Evolutionary conservation across 2,888 invertebrate species (phyloP).

Genomic region (Mimas tiliae): DNA sequence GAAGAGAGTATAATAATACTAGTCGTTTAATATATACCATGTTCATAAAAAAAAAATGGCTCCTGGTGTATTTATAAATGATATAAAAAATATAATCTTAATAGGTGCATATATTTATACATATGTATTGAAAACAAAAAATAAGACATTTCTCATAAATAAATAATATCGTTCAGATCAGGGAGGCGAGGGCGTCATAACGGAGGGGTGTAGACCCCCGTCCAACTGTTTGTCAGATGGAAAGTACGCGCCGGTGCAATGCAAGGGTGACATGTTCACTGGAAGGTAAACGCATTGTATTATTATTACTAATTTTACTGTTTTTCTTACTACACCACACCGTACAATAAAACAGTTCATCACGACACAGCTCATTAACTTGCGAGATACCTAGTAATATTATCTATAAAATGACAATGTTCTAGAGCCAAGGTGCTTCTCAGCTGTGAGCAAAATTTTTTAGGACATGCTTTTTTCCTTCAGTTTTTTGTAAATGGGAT

Average conservation of each 20-base stretch:
- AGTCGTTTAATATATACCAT: too few relatives aligned
- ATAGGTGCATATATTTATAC: too few relatives aligned
- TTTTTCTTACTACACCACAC: background rate
- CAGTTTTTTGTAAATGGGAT: too few relatives aligned
- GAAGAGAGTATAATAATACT: too few relatives aligned
- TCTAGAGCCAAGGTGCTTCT: too few relatives aligned
- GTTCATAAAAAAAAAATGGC: too few relatives aligned
- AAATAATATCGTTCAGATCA: conserved; percentile 9
- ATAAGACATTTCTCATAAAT: background rate
- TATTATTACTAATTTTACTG: background rate
- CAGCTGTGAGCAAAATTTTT: too few relatives aligned
- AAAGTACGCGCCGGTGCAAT: conserved; percentile 86
- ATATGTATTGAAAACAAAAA: background rate
- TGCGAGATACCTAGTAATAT: background rate
- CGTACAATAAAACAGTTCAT: background rate
- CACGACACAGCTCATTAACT: background rate
- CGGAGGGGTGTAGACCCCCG: conserved; percentile 53
- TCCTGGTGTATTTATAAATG: too few relatives aligned
- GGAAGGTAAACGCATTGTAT: conserved; percentile 78
- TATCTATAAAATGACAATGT: too few relatives aligned
- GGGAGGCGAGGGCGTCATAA: conserved; percentile 21
- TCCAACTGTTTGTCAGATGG: conserved; percentile 83
- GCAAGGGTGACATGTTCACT: conserved; percentile 86
- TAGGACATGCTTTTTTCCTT: too few relatives aligned
- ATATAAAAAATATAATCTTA: too few relatives aligned